phyloP scores from a whole-genome alignment of 1,140 invertebrate species.

The Drosophila bocki region DNA sequence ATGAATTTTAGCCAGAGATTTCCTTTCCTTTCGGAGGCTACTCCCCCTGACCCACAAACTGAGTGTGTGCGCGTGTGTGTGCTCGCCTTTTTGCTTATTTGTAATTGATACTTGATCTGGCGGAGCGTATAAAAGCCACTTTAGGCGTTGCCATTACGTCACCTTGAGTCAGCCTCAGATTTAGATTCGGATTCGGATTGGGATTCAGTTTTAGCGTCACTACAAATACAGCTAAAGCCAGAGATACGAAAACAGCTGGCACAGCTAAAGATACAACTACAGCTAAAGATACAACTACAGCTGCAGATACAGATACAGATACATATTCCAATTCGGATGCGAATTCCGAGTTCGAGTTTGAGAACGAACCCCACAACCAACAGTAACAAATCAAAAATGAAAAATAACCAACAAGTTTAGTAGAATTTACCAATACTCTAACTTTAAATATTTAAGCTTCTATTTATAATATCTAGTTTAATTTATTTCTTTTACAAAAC shows the following conservation, averaged over 20 bases:
- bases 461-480: not conserved
- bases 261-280: not conserved
- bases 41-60: conserved; percentile 65
- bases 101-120: conserved; percentile 82
- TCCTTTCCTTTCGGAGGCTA: conserved; percentile 3
- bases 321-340: conserved; percentile 27
- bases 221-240: not conserved
- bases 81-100: conserved; percentile 55
- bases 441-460: not conserved
- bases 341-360: conserved; percentile 34
- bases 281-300: not conserved
- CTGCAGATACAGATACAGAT: not conserved
- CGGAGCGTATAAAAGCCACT: conserved; percentile 80
- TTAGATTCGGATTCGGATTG: conserved; percentile 22
- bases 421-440: not conserved
- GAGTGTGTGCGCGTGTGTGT: conserved; percentile 6
- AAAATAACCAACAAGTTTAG: not conserved
- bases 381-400: conserved; percentile 17
- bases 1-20: conserved; percentile 13
- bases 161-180: conserved; percentile 68
- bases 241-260: not conserved
- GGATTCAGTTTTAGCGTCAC: conserved; percentile 19
- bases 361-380: conserved; percentile 16
- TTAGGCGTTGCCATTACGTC: conserved; percentile 80
- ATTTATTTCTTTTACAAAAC: not conserved